Evolutionary conservation across 2,888 invertebrate species (phyloP), one percentile per base, ranked within the genome.

Genomic region (Idaea straminata): DNA sequence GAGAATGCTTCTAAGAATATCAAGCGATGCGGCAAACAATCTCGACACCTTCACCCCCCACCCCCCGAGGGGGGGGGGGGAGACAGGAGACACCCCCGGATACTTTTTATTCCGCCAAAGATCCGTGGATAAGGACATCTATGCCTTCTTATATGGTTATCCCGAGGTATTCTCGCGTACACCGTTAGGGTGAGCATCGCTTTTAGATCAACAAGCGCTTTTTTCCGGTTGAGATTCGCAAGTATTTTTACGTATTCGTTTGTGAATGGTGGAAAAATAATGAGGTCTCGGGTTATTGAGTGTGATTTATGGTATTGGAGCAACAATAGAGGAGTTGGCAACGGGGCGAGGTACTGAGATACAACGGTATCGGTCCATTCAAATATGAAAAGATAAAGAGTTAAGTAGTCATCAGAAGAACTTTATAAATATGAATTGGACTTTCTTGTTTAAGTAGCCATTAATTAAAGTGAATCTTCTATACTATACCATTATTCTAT

Each of bases 111-210:
- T 81, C 79, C 77, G 69, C 76, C 81, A 77, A 77, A 83, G 83
- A 86, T 81, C 81, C 83, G 75, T 79, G 82, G 84, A 85, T 86
- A 83, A 86, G 87, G 85, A 86, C 84, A 88, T 88, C 86, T 84
- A 83, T 76, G 83, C 77, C 82, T 81, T 82, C 85, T 85, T 84
- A 86, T 84, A 85, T 82, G 84, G 80, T 82, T 83, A 86, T 84
- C 85, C 85, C 81, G 80, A 62, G 66, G 67, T 67, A 70, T 69
- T 64, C 74, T 76, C 73, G 47, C 25, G 25, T 25, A 47, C 47
- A 13, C 7, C 13, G 47, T 47, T 47, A 47, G 47, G 47, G 47
- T 47, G 47, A 47, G 13, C 47, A 47, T 47, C 47, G 47, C 47
- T 13, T 47, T 47, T 47, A 13, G 47, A 47, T 47, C 47, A 47